Percentiles rank a stretch among this genome's conserved stretches.
Evolutionary conservation across 53 echinoderm and acorn worm species (phyloP).

Genomic region (Arbacia lixula): DNA sequence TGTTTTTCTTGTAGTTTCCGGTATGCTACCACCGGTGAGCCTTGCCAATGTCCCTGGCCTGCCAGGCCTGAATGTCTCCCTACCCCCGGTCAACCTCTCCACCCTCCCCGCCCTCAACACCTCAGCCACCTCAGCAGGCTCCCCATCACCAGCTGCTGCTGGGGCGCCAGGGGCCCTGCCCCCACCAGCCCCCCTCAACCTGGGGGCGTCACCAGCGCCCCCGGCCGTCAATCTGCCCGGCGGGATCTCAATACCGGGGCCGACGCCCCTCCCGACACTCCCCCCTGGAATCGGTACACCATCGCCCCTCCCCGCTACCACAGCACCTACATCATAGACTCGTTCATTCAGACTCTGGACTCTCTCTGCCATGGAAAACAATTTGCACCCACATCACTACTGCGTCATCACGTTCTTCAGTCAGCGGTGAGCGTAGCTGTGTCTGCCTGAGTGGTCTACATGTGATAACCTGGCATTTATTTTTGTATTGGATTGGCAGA

Average conservation of each 20-base stretch:
- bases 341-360: too few species aligned
- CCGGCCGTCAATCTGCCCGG: conserved; percentile 70
- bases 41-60: conserved; percentile 91
- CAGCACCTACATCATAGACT: conserved; percentile 25
- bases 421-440: too few species aligned
- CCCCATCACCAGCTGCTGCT: not conserved
- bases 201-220: conserved; percentile 45
- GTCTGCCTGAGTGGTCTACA: too few species aligned
- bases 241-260: conserved; percentile 89
- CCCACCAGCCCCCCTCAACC: conserved; percentile 20
- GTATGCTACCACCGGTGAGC: conserved; percentile 90
- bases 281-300: conserved; percentile 75
- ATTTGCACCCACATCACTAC: too few species aligned
- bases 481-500: too few species aligned
- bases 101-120: conserved; percentile 71
- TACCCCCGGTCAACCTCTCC: conserved; percentile 82
- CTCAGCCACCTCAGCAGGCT: not conserved
- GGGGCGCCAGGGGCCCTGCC: not conserved
- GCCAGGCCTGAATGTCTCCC: conserved; percentile 84
- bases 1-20: conserved; percentile 53
- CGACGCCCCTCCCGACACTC: conserved; percentile 81
- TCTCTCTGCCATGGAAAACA: not conserved
- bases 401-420: too few species aligned
- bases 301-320: conserved; percentile 30
- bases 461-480: too few species aligned